Base-by-base conservation (phyloP, 2,113 vertebrate species). In the Verasper variegatus region DNA sequence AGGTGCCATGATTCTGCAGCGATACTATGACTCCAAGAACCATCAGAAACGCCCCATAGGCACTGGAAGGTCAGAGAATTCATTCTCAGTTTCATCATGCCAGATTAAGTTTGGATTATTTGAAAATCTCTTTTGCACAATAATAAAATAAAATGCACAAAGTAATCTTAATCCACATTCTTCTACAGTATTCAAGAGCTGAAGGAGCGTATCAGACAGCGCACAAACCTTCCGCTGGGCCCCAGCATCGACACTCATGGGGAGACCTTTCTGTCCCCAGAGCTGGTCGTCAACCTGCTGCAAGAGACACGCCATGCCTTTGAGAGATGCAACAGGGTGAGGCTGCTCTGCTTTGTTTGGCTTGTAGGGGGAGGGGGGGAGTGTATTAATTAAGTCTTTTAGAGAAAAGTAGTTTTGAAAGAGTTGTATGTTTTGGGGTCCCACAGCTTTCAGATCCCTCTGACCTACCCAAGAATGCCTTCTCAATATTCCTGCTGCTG, bases 1-100 rank as follows among this genome's bases (percentile, higher is more conserved):
- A 88, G 98, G 97, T 81, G 93, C 96, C 67, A 94, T 95, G 95
- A 98, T 99, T 88, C 94, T 99, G 47, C 98, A 99, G 73, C 95
- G 98, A 66, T 99, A 96, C 93, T 99, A 99, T 21, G 98, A 99
- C 90, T 99, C 98, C 62, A 99, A 99, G 95, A 98, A 99, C 91
- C 98, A 99, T 94, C 98, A 99, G 77, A 99, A 99, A 93, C 96
- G 98, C 68, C 92, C 95, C 9, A 95, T 99, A 78, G 98, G 97
- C 77, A 94, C 95, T 35, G 97, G 98, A 92, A 97, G 98, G 98
- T 99, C 82, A 92, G 96, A 14, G 1, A 14, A 35, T 62, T 8
- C 10, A 27, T 27, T 27, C 27, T 27, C 27, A 27, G 31, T 31
- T 23, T 35, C 21, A 54, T 6, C 31, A 21, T 17, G 63, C 59